phyloP scores from a whole-genome alignment of 2,797 vertebrate species.

The Neopelma chrysocephalum region DNA sequence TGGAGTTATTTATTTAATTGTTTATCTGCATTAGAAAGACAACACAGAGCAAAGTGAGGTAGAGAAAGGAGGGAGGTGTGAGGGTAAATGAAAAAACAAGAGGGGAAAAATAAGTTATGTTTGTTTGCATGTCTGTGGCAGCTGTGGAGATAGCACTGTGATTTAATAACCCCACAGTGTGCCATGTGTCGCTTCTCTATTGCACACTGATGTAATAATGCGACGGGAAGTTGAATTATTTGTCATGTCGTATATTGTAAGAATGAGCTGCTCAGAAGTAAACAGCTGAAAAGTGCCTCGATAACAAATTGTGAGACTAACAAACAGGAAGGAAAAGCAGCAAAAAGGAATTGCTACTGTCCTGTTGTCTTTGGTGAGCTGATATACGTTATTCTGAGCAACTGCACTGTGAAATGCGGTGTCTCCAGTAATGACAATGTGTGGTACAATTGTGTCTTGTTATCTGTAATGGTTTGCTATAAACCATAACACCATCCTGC shows the following conservation, averaged over 20 bases:
- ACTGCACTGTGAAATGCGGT: neutral
- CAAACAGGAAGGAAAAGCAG: neutral
- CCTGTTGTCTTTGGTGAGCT: neutral
- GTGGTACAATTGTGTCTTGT: neutral
- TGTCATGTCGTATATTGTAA: neutral
- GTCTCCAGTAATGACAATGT: neutral
- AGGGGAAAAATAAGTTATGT: neutral
- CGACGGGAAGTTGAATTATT: neutral
- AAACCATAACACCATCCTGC: neutral
- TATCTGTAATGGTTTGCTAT: constrained; percentile 35
- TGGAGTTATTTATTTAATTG: neutral
- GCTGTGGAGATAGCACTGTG: constrained; percentile 8
- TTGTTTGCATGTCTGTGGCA: constrained; percentile 24
- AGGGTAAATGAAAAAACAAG: neutral
- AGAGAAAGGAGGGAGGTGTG: neutral
- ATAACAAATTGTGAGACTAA: neutral
- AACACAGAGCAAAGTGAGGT: neutral
- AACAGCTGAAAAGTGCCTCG: neutral
- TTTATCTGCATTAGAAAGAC: neutral
- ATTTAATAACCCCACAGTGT: constrained; percentile 25
- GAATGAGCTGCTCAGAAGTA: neutral
- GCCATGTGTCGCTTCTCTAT: neutral
- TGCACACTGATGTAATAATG: neutral
- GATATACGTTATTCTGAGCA: neutral
- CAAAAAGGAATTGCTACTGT: constrained; percentile 4